phyloP scores from a whole-genome alignment of 2,797 vertebrate genomes.

The Ptychobarbus kaznakovi region DNA sequence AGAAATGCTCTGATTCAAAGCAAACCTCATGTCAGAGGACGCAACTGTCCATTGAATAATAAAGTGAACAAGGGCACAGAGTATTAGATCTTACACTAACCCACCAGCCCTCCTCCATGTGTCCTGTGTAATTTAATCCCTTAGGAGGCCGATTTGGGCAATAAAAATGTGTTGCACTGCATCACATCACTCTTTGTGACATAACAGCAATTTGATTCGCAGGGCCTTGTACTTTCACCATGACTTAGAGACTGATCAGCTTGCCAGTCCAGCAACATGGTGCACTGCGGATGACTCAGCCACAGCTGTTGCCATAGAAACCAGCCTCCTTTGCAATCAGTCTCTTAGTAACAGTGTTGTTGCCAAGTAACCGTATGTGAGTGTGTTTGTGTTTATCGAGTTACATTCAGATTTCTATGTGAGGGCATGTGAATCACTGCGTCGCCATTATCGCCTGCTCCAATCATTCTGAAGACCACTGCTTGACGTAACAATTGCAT shows the following conservation, averaged over 20 bases:
- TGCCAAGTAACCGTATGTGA: conserved; percentile 80
- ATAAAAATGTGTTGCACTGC: conserved; percentile 13
- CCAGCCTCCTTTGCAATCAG: conserved; percentile 84
- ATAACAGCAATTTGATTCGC: conserved; percentile 47
- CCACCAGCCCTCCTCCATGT: background rate
- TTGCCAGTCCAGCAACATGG: conserved; percentile 65
- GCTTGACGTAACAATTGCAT: background rate
- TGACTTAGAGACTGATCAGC: conserved; percentile 57
- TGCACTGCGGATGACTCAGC: conserved; percentile 87
- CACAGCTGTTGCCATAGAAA: conserved; percentile 86
- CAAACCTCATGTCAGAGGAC: background rate
- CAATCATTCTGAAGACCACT: conserved; percentile 19
- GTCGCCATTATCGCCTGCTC: conserved; percentile 25
- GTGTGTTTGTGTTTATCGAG: conserved; percentile 46
- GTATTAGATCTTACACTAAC: conserved; percentile 2
- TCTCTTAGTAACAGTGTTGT: conserved; percentile 89
- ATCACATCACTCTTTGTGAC: conserved; percentile 43
- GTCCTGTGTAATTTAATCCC: conserved; percentile 13
- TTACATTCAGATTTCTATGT: conserved; percentile 54
- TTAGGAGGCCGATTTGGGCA: conserved; percentile 2
- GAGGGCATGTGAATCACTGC: conserved; percentile 41
- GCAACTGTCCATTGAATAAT: background rate
- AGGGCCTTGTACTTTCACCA: conserved; percentile 47
- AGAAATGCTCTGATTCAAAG: background rate
- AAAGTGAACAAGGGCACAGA: background rate